phyloP scores from a whole-genome alignment of 2,888 invertebrate species.

The Megaustenia siamemsis region DNA sequence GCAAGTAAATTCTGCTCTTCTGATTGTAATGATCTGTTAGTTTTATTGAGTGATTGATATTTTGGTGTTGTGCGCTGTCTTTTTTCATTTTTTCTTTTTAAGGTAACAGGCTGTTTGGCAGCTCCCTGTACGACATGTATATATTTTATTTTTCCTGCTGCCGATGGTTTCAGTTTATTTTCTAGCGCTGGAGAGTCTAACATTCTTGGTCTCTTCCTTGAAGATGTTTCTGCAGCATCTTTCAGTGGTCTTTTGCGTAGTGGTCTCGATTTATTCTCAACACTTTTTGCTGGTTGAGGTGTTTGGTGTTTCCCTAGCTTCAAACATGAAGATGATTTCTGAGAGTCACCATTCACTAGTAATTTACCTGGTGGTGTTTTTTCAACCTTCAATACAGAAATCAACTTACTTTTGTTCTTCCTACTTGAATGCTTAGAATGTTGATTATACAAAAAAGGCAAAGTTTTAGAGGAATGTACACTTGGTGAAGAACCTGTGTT shows the following conservation, averaged over 20 bases:
- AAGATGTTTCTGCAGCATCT: background rate
- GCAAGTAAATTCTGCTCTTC: background rate
- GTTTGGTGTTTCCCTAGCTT: background rate
- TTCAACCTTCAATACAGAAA: background rate
- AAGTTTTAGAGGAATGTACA: background rate
- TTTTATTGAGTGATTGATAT: background rate
- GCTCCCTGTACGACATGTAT: background rate
- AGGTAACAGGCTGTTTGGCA: background rate
- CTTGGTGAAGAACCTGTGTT: background rate
- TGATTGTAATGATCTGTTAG: background rate
- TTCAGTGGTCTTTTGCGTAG: background rate
- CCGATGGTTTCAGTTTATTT: background rate
- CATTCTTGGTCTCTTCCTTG: constrained; percentile 1
- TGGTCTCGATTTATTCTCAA: background rate
- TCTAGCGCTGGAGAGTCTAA: background rate
- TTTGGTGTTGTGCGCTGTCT: background rate
- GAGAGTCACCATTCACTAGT: background rate
- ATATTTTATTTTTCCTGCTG: background rate
- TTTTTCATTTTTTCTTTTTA: background rate
- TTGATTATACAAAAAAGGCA: background rate
- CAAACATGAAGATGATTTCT: background rate
- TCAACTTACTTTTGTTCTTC: background rate
- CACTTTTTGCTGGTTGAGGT: background rate
- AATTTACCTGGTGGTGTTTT: background rate
- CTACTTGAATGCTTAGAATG: background rate